Evolutionary conservation across 2,888 invertebrate genomes (phyloP), one percentile per base, ranked within the genome.

Genomic region (Cantharis flavilabris): DNA sequence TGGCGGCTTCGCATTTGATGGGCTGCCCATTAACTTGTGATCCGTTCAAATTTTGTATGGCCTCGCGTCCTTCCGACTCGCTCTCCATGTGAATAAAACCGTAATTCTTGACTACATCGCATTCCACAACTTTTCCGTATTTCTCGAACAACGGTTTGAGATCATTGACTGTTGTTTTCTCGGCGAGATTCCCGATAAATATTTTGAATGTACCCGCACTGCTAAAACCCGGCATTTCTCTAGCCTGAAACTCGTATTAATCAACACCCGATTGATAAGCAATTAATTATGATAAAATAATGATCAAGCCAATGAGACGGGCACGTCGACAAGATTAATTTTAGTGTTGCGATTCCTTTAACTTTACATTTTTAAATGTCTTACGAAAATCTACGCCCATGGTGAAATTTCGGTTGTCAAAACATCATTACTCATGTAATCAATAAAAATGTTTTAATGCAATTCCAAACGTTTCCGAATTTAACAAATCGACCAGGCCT

Each of bases 71-170:
- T 88, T 95, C 94, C 89, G 96, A 94, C 87, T 97, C 96, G 89
- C 94, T 96, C 91, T 96, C 96, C 97, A 97, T 98, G 90, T 98
- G 98, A 89, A 99, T 98, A 92, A 98, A 98, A 86, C 98, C 98
- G 93, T 97, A 98, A 91, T 98, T 98, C 91, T 97, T 97, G 86
- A 98, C 96, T 88, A 99, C 96, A 91, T 98, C 98, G 91, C 98
- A 98, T 91, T 99, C 98, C 87, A 97, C 95, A 87, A 99, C 98
- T 90, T 95, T 95, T 89, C 98, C 98, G 94, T 96, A 97, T 88
- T 97, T 97, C 90, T 97, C 97, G 91, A 99, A 99, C 84, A 98
- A 91, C 89, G 96, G 94, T 90, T 96, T 94, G 90, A 98, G 92
- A 91, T 95, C 94, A 89, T 93, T 92, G 90, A 94, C 94, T 85